These are phyloP conservation scores for Penaeus japonicus DNA, from an alignment of 1,140 invertebrate genomes.

Conservation along the genomic window DNA sequence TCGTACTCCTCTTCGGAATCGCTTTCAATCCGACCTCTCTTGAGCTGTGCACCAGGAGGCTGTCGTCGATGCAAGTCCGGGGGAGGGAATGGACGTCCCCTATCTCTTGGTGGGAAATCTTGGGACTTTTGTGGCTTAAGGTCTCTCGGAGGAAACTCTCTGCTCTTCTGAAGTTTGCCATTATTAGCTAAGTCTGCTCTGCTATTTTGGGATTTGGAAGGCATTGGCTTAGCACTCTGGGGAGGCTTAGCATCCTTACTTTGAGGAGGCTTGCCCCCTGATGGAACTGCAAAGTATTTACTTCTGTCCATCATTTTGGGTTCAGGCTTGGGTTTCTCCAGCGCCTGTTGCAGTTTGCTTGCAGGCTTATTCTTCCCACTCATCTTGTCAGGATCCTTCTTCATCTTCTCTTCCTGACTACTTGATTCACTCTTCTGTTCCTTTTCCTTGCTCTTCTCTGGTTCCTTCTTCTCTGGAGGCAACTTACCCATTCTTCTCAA, in stretches of 20 bases:
- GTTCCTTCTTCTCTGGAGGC: conserved; percentile 66
- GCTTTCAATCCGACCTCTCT: conserved; percentile 45
- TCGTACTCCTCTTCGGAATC: conserved; percentile 59
- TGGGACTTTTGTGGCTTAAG: background rate
- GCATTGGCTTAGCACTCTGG: background rate
- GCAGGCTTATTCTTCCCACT: conserved; percentile 23
- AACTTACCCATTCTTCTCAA: conserved; percentile 63
- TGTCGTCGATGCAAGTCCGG: background rate
- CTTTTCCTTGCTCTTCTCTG: conserved; percentile 76
- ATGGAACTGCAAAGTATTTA: conserved; percentile 54
- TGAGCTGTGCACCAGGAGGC: background rate
- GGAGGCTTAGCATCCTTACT: background rate
- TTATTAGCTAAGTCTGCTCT: background rate
- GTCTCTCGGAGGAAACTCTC: conserved; percentile 9
- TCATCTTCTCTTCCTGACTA: conserved; percentile 69
- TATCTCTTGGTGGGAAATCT: background rate
- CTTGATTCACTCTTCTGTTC: conserved; percentile 82
- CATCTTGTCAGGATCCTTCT: conserved; percentile 62
- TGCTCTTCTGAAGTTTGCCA: background rate
- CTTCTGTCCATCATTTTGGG: conserved; percentile 37
- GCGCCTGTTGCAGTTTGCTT: conserved; percentile 28
- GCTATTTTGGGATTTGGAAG: background rate
- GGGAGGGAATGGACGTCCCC: conserved; percentile 29
- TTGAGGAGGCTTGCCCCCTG: conserved; percentile 19
- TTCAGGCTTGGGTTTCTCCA: conserved; percentile 38